phyloP scores from a whole-genome alignment of 2,113 vertebrate genomes.

The Actenoides hombroni region DNA sequence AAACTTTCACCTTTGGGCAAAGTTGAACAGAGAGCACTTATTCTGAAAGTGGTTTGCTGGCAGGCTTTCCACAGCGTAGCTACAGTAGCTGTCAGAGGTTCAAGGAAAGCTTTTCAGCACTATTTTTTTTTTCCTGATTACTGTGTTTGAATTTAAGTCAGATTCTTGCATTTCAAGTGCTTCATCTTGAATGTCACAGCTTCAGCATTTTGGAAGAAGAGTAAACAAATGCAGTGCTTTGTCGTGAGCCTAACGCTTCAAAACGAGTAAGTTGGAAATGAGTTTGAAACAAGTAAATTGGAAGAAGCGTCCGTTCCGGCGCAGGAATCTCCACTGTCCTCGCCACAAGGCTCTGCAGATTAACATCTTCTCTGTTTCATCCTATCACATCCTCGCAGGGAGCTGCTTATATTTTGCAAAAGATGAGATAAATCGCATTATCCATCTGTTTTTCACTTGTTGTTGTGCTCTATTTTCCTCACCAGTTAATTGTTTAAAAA shows the following conservation, averaged over 20 bases:
- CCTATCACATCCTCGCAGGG: neutral
- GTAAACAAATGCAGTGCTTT: neutral
- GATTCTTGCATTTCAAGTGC: neutral
- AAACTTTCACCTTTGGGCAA: constrained; percentile 44
- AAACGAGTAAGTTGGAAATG: neutral
- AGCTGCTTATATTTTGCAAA: neutral
- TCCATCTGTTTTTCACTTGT: fast-evolving
- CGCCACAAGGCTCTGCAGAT: neutral
- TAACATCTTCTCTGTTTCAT: fast-evolving
- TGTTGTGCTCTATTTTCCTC: neutral
- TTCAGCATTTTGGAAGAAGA: neutral
- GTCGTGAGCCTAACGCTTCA: neutral
- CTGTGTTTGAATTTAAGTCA: neutral
- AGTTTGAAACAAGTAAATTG: neutral
- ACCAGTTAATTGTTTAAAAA: neutral
- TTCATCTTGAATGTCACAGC: neutral
- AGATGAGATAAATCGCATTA: neutral
- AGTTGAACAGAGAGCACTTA: constrained; percentile 27
- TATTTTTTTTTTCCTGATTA: neutral
- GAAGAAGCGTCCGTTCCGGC: neutral
- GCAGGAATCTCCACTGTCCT: fast-evolving
- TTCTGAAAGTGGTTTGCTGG: neutral
- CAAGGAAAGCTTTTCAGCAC: neutral
- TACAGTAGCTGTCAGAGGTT: neutral
- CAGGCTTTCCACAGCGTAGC: neutral